Evolutionary conservation across 30 jellyfish, hydroid and myxozoan species (phyloP), one percentile per base, ranked within the genome.

Genomic region (Clytia hemisphaerica): DNA sequence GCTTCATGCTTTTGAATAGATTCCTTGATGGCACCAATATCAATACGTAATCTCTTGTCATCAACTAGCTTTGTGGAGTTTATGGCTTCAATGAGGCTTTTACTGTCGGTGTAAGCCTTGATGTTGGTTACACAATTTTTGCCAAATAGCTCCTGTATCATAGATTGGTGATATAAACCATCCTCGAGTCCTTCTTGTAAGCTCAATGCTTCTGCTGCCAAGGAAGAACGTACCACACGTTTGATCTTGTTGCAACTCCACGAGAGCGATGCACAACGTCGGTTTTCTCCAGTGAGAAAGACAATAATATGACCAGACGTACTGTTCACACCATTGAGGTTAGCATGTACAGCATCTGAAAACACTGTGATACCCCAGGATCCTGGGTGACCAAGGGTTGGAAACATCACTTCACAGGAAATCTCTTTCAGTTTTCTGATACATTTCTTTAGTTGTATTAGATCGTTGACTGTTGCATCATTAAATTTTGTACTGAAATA

Each of bases 11-110:
- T 72, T 57, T 72, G 46, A n/a, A 72, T n/a, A 53, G 36, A 61
- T 62, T 62, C 81, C 37, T 50, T 29, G 45, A 76, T 12, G 26
- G 42, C 45, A 24, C 73, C 79, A 62, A 63, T 44, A 32, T 49
- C 82, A 36, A 61, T 67, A 35, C 73, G 74, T 28, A 46, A 60
- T 36, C 73, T 28, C 38, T 48, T 75, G 45, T 75, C 71, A 27
- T 46, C 47, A 32, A 75, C 72, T 34, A 80, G 38, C 7, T 29
- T 61, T 30, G 54, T 75, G 12, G 80, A 59, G 29, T 32, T 4
- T 4, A 63, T 63, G 16, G 76, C 71, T 29, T 30, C 76, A 4
- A 30, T 34, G 16, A 59, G 72, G 4, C 26, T 3, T 35, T 32
- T 32, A 37, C 27, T 63, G 21, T 30, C 76, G 19, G 38, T 71